A percentile compares a stretch with the other conserved stretches of the same genome.
Evolutionary conservation across 2,797 vertebrate genomes (phyloP).

Genomic region (Gymnodraco acuticeps): DNA sequence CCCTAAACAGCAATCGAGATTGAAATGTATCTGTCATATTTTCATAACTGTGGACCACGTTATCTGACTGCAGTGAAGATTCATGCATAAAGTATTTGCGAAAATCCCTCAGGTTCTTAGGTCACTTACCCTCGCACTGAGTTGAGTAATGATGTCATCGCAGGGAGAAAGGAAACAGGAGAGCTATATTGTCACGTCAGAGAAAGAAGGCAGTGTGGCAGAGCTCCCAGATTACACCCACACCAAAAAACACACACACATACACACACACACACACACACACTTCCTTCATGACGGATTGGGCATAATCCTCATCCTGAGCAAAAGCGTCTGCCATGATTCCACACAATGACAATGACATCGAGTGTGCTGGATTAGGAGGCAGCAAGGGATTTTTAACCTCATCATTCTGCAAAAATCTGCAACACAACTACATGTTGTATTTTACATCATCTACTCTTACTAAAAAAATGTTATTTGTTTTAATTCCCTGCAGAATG

Average conservation of each 20-base stretch:
- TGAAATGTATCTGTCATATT: constrained; percentile 10
- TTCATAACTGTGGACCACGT: background rate
- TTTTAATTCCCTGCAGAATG: background rate
- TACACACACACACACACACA: constrained; percentile 28
- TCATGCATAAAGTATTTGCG: background rate
- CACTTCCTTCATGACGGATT: constrained; percentile 66
- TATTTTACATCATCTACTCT: constrained; percentile 23
- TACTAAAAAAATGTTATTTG: background rate
- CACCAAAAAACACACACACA: constrained; percentile 47
- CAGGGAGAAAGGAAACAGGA: constrained; percentile 24
- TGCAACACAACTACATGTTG: constrained; percentile 12
- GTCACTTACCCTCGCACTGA: background rate
- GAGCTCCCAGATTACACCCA: constrained; percentile 74
- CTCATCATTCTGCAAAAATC: constrained; percentile 36
- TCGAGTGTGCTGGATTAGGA: constrained; percentile 61
- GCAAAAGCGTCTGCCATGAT: constrained; percentile 55
- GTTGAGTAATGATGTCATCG: constrained; percentile 54
- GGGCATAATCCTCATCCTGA: constrained; percentile 73
- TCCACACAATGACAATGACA: constrained; percentile 64
- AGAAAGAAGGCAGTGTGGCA: constrained; percentile 59
- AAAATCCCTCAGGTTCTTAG: background rate
- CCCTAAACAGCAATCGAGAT: background rate
- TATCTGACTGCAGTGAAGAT: background rate
- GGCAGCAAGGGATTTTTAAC: constrained; percentile 42
- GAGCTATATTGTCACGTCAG: constrained; percentile 67